Percentiles rank a stretch among this genome's conserved stretches.
Evolutionary conservation across 2,797 vertebrate genomes (phyloP).

Genomic region (Cichlasoma orientale): DNA sequence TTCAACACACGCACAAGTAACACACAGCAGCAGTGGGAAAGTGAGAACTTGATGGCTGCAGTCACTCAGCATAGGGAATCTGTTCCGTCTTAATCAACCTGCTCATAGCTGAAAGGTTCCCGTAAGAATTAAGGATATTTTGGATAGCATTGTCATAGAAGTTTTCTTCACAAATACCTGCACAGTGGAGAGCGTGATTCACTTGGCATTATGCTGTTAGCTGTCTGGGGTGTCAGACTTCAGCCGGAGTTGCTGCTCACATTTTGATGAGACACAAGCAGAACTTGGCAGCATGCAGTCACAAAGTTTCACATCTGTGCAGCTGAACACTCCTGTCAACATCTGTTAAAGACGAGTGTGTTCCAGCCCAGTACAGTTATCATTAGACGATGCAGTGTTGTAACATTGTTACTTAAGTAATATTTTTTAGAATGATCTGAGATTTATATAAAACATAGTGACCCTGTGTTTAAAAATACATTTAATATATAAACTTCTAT

Average conservation of each 20-base stretch:
- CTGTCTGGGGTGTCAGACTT: too few relatives aligned
- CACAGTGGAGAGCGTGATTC: too few relatives aligned
- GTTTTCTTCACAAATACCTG: not conserved
- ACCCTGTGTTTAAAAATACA: not conserved
- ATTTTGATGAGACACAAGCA: too few relatives aligned
- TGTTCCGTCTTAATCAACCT: slow-evolving; percentile 50
- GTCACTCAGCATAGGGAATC: slow-evolving; percentile 39
- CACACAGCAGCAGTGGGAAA: slow-evolving; percentile 24
- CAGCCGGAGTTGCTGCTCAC: too few relatives aligned
- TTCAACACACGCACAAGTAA: slow-evolving; percentile 26
- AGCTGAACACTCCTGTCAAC: too few relatives aligned
- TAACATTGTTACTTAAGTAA: too few relatives aligned
- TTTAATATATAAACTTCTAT: not conserved
- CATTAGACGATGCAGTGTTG: not conserved
- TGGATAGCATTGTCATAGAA: not conserved
- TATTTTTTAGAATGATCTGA: not conserved
- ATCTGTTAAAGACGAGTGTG: too few relatives aligned
- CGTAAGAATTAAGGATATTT: not conserved
- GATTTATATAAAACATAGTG: accelerated
- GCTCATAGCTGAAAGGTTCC: not conserved
- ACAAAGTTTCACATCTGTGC: too few relatives aligned
- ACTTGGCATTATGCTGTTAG: too few relatives aligned
- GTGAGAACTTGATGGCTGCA: slow-evolving; percentile 35
- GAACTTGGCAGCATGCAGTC: too few relatives aligned
- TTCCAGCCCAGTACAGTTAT: too few relatives aligned